Conservation (phyloP, 2,113 vertebrate genomes). For the Xiphophorus hellerii region DNA sequence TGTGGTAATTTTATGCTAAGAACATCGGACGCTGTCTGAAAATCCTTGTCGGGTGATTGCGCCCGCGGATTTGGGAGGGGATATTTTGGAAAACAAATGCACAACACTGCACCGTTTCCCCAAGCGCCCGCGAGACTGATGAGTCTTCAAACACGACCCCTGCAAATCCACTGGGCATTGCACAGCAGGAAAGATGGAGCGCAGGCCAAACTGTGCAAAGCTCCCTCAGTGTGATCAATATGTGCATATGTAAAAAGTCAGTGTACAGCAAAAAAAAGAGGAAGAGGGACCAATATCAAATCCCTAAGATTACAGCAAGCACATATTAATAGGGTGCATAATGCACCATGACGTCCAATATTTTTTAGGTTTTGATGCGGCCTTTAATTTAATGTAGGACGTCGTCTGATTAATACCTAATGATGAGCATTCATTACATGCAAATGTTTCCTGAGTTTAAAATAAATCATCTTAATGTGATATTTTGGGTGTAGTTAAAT, state of each 20-base stretch:
- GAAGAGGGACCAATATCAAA: constrained; percentile 37
- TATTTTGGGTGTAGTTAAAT: constrained; percentile 34
- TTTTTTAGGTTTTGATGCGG: constrained; percentile 24
- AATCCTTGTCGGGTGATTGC: constrained; percentile 68
- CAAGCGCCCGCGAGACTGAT: constrained; percentile 37
- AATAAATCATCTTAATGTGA: constrained; percentile 13
- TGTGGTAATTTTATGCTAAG: constrained; percentile 71
- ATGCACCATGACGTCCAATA: constrained; percentile 24
- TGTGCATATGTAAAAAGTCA: constrained; percentile 59
- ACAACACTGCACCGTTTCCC: constrained; percentile 22
- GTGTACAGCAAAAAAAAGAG: constrained; percentile 9
- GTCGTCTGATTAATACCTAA: constrained; percentile 35
- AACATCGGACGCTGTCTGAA: constrained; percentile 41
- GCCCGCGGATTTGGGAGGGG: constrained; percentile 62
- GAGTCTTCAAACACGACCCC: constrained; percentile 25
- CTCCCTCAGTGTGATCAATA: constrained; percentile 57
- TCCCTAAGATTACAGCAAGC: constrained; percentile 44
- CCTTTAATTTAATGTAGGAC: constrained; percentile 32
- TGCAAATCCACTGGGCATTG: constrained; percentile 46
- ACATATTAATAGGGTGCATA: constrained; percentile 50
- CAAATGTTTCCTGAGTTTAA: constrained; percentile 17
- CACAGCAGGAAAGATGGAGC: constrained; percentile 36
- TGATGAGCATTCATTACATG: constrained; percentile 34
- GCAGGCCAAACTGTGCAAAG: constrained; percentile 51
- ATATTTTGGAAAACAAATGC: constrained; percentile 45